Evolutionary conservation across 2,888 invertebrate species (phyloP).

Genomic region (Eupithecia vulgata): DNA sequence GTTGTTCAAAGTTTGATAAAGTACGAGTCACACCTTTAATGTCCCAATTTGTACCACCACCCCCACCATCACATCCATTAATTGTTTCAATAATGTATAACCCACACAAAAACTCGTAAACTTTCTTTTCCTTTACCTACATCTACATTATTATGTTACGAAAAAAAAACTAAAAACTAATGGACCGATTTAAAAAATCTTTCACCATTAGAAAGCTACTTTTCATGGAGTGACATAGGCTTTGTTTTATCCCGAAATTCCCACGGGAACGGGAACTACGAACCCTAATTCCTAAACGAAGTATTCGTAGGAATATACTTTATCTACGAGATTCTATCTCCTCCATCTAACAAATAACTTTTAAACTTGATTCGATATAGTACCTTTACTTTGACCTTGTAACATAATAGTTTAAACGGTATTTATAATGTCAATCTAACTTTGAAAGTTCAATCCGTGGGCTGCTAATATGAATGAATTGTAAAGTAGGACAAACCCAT

Average conservation of each 20-base stretch:
- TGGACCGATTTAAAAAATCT: too few species aligned
- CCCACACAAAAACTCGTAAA: neutral
- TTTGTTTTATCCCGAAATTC: too few species aligned
- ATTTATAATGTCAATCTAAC: slow-evolving; percentile 16
- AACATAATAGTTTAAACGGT: slow-evolving; percentile 3
- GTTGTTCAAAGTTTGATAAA: too few species aligned
- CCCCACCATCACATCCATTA: too few species aligned
- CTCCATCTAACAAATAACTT: neutral
- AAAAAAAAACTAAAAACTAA: too few species aligned
- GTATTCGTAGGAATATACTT: neutral
- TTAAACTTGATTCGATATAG: slow-evolving; percentile 1
- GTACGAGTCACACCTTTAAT: neutral
- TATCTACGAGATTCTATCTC: neutral
- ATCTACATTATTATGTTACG: too few species aligned
- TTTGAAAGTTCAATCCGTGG: slow-evolving; percentile 12
- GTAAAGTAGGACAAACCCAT: slow-evolving; percentile 5
- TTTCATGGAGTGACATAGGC: too few species aligned
- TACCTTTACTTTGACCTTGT: slow-evolving; percentile 12
- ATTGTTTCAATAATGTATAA: too few species aligned
- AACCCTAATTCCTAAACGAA: too few species aligned
- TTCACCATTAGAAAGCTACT: too few species aligned
- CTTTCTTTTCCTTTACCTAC: neutral
- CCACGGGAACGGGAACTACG: too few species aligned
- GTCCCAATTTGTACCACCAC: neutral
- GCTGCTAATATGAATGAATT: slow-evolving; percentile 8